Evolutionary conservation across 1,140 invertebrate genomes (phyloP), one percentile per base, ranked within the genome.

Genomic region (Drosophila punjabiensis): DNA sequence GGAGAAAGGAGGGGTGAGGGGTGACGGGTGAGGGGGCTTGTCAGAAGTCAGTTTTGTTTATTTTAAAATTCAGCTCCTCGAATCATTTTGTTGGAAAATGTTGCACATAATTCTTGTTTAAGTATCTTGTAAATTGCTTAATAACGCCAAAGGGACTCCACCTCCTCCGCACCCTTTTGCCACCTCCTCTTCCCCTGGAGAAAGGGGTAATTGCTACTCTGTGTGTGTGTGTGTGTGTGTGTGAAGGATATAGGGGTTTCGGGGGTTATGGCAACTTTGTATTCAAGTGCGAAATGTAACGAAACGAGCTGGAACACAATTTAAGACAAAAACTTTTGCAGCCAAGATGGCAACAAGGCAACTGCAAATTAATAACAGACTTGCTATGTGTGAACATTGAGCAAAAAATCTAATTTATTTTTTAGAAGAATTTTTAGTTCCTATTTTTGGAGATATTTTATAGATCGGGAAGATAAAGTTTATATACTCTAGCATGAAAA

Each of bases 51-150:
- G 85, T 85, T 82, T 85, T 90, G 85, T 85, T 90, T 85, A 85
- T 89, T 89, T 89, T 90, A 88, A 89, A 89, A 90, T 90, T 89
- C 86, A 90, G 82, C 86, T 77, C 79, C 79, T 74, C 82, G 86
- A 89, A 90, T 89, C 86, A 89, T 89, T 89, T 88, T 88, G 85
- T 85, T 88, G 79, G 84, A 91, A 91, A 91, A 91, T 91, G 88
- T 91, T 85, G 84, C 88, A 91, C 88, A 91, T 91, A 91, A 91
- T 84, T 91, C 88, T 91, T 91, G 81, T 88, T 88, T 91, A 91
- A 91, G 88, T 91, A 91, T 91, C 88, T 91, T 91, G 88, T 91
- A 91, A 91, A 91, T 91, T 91, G 88, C 88, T 91, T 91, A 91
- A 91, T 91, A 91, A 91, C 86, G 86, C 86, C 86, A 82, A 89